These are phyloP conservation scores for Mellilla xanthometata DNA, from an alignment of 2,888 invertebrate genomes.

Conservation along the genomic window DNA sequence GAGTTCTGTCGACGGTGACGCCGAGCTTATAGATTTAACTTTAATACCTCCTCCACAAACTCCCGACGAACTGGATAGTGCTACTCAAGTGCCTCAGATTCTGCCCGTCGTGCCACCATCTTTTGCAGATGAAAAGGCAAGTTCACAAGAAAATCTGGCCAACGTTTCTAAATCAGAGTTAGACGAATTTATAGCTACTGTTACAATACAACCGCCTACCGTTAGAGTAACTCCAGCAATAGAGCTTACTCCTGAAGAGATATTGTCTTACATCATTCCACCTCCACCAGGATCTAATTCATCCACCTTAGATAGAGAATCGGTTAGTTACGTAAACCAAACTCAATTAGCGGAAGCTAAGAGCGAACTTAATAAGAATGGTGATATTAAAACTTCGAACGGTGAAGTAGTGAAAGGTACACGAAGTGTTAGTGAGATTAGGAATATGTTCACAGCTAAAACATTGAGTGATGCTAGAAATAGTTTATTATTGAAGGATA, in stretches of 20 bases:
- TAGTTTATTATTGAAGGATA: conserved; percentile 75
- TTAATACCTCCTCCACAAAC: conserved; percentile 93
- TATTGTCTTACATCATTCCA: conserved; percentile 92
- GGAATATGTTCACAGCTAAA: conserved; percentile 76
- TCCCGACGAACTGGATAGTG: conserved; percentile 90
- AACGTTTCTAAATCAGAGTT: conserved; percentile 83
- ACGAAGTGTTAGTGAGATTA: conserved; percentile 79
- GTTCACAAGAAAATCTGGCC: conserved; percentile 50
- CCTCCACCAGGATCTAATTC: conserved; percentile 85
- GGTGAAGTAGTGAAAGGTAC: conserved; percentile 82
- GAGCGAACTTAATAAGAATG: conserved; percentile 42
- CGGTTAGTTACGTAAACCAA: conserved; percentile 65
- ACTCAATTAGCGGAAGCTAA: conserved; percentile 60
- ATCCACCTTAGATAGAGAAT: conserved; percentile 70
- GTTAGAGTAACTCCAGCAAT: conserved; percentile 88
- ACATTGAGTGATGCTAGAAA: conserved; percentile 77
- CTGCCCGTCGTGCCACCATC: conserved; percentile 89
- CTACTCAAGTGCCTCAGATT: conserved; percentile 85
- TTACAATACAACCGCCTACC: conserved; percentile 91
- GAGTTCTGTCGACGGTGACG: conserved; percentile 82
- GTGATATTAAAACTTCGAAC: conserved; percentile 58
- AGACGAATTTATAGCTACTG: conserved; percentile 92
- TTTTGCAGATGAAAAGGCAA: conserved; percentile 86
- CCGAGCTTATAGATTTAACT: conserved; percentile 95
- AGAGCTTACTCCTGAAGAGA: conserved; percentile 91